Percentiles rank a stretch among this genome's conserved stretches.
phyloP scores from a whole-genome alignment of 2,888 invertebrate genomes.

The Polymixis flavicincta region DNA sequence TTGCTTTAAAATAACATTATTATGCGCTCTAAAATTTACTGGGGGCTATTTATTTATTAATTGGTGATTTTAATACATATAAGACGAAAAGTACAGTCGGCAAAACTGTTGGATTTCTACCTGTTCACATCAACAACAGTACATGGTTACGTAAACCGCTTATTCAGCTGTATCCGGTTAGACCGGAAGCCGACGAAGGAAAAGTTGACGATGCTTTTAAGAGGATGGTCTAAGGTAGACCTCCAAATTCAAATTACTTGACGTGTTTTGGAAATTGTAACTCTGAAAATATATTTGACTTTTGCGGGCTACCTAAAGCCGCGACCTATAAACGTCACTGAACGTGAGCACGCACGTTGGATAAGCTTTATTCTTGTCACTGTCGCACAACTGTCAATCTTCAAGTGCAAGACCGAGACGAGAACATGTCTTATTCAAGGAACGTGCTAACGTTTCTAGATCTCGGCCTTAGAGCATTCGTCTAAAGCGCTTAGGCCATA shows the following conservation, averaged over 20 bases:
- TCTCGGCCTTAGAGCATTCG: neutral
- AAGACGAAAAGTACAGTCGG: slow-evolving; percentile 19
- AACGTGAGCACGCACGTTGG: neutral
- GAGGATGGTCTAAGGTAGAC: neutral
- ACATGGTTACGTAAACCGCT: slow-evolving; percentile 24
- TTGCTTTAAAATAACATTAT: slow-evolving; percentile 31
- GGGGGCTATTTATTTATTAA: slow-evolving; percentile 29
- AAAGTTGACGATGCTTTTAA: slow-evolving; percentile 20
- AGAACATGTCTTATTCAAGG: neutral
- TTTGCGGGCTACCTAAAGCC: neutral
- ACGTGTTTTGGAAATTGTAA: neutral
- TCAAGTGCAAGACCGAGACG: neutral
- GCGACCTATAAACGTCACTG: neutral
- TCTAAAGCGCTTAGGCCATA: slow-evolving; percentile 50
- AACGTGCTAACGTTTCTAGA: neutral
- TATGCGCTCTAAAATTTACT: slow-evolving; percentile 28
- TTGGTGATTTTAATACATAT: slow-evolving; percentile 18
- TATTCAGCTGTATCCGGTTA: slow-evolving; percentile 21
- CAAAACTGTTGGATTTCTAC: slow-evolving; percentile 1
- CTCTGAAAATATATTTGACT: neutral
- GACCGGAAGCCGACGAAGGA: neutral
- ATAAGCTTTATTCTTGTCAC: neutral
- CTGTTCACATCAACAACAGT: neutral
- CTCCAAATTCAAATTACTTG: neutral
- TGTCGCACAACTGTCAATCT: neutral